Evolutionary conservation across 2,113 vertebrate species (phyloP).

Genomic region (Hippocampus abdominalis): DNA sequence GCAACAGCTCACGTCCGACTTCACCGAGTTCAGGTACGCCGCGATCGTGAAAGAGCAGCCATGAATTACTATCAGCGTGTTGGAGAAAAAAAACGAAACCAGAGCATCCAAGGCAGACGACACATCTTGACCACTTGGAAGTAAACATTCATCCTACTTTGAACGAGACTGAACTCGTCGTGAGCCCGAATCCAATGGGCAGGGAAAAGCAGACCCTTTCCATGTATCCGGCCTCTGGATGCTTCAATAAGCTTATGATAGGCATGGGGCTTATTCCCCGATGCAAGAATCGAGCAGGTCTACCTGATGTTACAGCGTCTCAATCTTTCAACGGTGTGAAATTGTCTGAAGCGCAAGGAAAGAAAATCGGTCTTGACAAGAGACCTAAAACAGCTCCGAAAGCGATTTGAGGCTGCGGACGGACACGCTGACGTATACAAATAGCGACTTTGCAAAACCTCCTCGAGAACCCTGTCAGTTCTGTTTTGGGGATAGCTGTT

Average conservation of each 20-base stretch:
- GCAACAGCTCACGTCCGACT: too few species aligned
- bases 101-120: not conserved
- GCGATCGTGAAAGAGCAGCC: not conserved
- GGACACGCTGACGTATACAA: not conserved
- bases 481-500: constrained; percentile 3
- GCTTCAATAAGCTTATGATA: not conserved
- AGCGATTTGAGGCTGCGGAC: constrained; percentile 5
- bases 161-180: not conserved
- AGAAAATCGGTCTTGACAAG: constrained; percentile 1
- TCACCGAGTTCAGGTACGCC: not conserved
- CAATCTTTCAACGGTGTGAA: not conserved
- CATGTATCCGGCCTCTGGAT: not conserved
- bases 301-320: not conserved
- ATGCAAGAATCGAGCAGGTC: not conserved
- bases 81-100: not conserved
- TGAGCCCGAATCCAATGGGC: not conserved
- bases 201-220: not conserved
- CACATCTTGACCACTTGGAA: not conserved
- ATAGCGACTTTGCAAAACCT: constrained; percentile 4
- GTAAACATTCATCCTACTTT: constrained; percentile 1
- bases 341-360: constrained; percentile 14
- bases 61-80: not conserved
- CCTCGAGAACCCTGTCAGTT: constrained; percentile 9
- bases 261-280: not conserved
- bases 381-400: not conserved